phyloP scores from a whole-genome alignment of 2,797 vertebrate species.

The Distichodus sexfasciatus region DNA sequence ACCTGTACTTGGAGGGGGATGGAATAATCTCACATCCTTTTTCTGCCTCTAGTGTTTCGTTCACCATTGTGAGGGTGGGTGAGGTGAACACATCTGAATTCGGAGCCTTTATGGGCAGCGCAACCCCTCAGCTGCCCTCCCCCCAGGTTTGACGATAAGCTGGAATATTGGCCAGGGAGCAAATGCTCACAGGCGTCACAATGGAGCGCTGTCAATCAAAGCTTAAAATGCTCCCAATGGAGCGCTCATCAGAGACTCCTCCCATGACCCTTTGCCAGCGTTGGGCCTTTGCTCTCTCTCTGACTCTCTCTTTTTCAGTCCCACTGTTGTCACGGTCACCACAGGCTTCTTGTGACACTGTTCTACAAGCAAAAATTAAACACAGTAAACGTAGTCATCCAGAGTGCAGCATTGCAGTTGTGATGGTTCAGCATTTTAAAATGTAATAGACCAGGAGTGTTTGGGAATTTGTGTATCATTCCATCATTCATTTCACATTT shows the following conservation, averaged over 20 bases:
- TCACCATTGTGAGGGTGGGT: constrained; percentile 23
- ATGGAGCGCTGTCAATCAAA: constrained; percentile 51
- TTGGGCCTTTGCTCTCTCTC: constrained; percentile 5
- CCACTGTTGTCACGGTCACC: no score
- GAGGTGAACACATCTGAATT: constrained; percentile 31
- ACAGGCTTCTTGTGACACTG: no score
- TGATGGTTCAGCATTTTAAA: no score
- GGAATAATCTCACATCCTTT: constrained; percentile 37
- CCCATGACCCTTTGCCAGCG: constrained; percentile 25
- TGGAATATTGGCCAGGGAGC: constrained; percentile 31
- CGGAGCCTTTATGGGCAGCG: constrained; percentile 14
- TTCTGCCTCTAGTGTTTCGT: constrained; percentile 19
- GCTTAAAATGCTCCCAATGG: constrained; percentile 34
- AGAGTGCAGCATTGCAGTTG: no score
- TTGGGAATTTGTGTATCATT: no score
- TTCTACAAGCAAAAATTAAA: no score
- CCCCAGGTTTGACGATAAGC: constrained; percentile 47
- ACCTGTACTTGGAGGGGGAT: constrained; percentile 9
- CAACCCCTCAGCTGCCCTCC: constrained; percentile 28
- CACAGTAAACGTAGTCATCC: no score
- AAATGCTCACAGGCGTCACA: constrained; percentile 40
- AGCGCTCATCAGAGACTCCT: constrained; percentile 35
- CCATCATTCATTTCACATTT: no score
- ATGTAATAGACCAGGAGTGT: no score
- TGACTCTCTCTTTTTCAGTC: background rate